Conservation (phyloP, 2,797 vertebrate species). For the Aeoliscus strigatus region DNA sequence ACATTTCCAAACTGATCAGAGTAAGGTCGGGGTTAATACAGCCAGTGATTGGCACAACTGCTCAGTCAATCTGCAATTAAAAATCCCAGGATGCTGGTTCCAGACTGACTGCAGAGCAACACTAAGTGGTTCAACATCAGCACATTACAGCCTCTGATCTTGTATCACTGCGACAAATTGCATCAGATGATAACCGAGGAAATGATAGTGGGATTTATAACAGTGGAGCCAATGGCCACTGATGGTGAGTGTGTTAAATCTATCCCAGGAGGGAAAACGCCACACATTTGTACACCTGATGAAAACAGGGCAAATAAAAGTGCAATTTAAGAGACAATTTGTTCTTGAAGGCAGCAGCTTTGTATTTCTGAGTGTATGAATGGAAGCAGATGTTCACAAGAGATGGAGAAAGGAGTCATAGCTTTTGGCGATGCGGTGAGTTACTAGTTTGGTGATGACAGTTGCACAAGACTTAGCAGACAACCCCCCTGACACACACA, state of each 20-base stretch:
- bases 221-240: constrained; percentile 32
- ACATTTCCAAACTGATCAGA: constrained; percentile 33
- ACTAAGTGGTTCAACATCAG: constrained; percentile 61
- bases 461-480: too few species aligned
- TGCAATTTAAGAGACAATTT: constrained; percentile 43
- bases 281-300: constrained; percentile 41
- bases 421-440: not conserved
- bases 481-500: too few species aligned
- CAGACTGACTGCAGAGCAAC: constrained; percentile 37
- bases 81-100: constrained; percentile 47
- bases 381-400: constrained; percentile 8
- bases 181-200: constrained; percentile 46
- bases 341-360: constrained; percentile 23
- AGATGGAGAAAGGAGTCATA: not conserved
- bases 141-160: constrained; percentile 57
- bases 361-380: constrained; percentile 25
- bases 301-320: constrained; percentile 44
- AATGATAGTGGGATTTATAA: constrained; percentile 58
- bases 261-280: constrained; percentile 26
- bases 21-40: constrained; percentile 46
- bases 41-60: constrained; percentile 23
- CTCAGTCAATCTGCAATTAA: constrained; percentile 54
- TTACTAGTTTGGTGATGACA: too few species aligned
- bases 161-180: constrained; percentile 62
- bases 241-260: constrained; percentile 37